Conservation (phyloP, 2,113 vertebrate genomes). For the Clupea harengus region DNA sequence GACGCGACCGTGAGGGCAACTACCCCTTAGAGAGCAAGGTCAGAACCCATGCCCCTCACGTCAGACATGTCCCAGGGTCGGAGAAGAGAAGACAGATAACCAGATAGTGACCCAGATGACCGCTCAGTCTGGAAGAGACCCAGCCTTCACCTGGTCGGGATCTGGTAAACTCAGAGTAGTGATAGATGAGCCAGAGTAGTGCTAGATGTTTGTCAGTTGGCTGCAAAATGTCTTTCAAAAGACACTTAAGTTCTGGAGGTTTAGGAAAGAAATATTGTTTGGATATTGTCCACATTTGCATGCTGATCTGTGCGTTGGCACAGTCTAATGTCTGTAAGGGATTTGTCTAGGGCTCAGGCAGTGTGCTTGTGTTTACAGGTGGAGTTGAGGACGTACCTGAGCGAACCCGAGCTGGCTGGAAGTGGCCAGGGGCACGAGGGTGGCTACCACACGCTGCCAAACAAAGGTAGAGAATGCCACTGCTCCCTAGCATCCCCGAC, state of each 20-base stretch:
- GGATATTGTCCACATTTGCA: neutral
- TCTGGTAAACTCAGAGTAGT: too few relatives aligned
- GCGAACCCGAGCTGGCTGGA: slow-evolving; percentile 85
- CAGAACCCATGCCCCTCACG: neutral
- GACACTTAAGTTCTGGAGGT: neutral
- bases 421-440: slow-evolving; percentile 67
- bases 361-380: slow-evolving; percentile 61
- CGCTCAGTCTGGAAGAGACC: too few relatives aligned
- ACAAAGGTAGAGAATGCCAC: slow-evolving; percentile 73
- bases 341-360: neutral
- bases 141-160: too few relatives aligned
- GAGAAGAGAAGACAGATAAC: neutral
- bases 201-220: neutral
- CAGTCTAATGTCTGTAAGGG: neutral
- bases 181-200: neutral
- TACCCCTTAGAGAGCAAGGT: slow-evolving; percentile 89
- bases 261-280: neutral
- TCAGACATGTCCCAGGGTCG: neutral
- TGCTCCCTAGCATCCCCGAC: neutral
- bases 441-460: slow-evolving; percentile 81
- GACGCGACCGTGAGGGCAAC: slow-evolving; percentile 84
- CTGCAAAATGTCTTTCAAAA: neutral
- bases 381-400: slow-evolving; percentile 86
- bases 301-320: neutral
- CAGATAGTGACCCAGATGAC: too few relatives aligned